These are phyloP conservation scores for Melanotaenia duboulayi DNA, from an alignment of 2,113 vertebrate genomes.

Conservation along the genomic window DNA sequence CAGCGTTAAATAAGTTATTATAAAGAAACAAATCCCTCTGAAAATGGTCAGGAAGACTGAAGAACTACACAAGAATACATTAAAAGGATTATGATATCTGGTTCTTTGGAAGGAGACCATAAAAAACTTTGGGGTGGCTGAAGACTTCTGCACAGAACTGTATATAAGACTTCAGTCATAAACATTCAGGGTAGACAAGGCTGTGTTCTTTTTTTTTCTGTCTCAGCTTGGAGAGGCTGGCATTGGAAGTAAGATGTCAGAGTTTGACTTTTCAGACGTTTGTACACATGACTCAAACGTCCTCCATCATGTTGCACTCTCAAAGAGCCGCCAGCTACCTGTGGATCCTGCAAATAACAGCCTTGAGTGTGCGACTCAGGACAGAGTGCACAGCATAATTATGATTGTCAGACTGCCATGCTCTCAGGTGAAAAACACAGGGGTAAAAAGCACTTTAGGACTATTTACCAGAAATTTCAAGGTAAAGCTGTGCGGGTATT, in stretches of 20 bases:
- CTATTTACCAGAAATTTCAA: slow-evolving; percentile 31
- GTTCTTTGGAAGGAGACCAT: too few relatives aligned
- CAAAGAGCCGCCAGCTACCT: slow-evolving; percentile 25
- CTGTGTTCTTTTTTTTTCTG: not conserved
- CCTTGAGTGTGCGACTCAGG: slow-evolving; percentile 26
- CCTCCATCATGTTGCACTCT: not conserved
- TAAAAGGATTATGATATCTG: too few relatives aligned
- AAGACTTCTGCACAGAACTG: slow-evolving; percentile 20
- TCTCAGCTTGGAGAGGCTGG: not conserved
- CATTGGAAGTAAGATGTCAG: not conserved
- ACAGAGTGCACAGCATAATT: slow-evolving; percentile 38
- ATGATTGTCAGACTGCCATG: slow-evolving; percentile 28
- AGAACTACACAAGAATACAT: too few relatives aligned
- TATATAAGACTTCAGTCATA: slow-evolving; percentile 17
- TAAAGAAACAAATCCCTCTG: too few relatives aligned
- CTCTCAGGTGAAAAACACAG: slow-evolving; percentile 38
- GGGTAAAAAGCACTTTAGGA: slow-evolving; percentile 38
- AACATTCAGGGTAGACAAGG: not conserved
- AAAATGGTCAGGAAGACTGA: too few relatives aligned
- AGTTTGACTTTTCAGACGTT: slow-evolving; percentile 1
- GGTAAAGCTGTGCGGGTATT: slow-evolving; percentile 7
- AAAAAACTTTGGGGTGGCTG: too few relatives aligned
- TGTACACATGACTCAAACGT: not conserved
- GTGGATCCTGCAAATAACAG: slow-evolving; percentile 41
- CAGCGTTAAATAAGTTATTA: too few relatives aligned